Evolutionary conservation across 2,888 invertebrate genomes (phyloP), one percentile per base, ranked within the genome.

Genomic region (Noctua janthe): DNA sequence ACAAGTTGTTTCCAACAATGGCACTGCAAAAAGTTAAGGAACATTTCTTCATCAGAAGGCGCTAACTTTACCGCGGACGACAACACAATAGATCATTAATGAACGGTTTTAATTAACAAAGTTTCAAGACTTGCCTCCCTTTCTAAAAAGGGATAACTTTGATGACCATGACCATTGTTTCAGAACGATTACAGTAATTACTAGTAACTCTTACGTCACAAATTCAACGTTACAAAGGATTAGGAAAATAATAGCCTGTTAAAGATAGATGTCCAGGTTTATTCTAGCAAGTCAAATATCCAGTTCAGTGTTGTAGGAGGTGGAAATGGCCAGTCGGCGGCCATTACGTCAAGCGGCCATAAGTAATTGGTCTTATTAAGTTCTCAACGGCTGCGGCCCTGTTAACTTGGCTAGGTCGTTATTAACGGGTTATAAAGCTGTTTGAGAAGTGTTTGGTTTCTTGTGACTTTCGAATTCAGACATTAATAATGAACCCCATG

Each of bases 281-380:
- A 76, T 49, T 78, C n/a, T 29, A 76, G 76, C 70, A 86, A 83
- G 70, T 80, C 75, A 83, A 83, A 83, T 59, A 80, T 74, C 69
- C 71, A 75, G 67, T 59, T 59, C 29, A 13, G 39, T 70, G 69
- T 80, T 69, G 82, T 78, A 79, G 71, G 70, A 77, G 76, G 82
- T 54, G 70, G 64, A 71, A 83, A 78, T 72, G 71, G 77, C 73
- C 23, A 74, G 80, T 62, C 67, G 54, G 64, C 51, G n/a, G 74
- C 62, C 51, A 67, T 72, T 81, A 71, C 76, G 67, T 80, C 70
- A 43, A 39, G 70, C 71, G 76, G 76, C 59, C 64, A 80, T 86
- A 78, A 81, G 82, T 78, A 86, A 87, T 84, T 78, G 81, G 84
- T 71, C 62, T 74, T 77, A 81, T 86, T 83, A 86, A 86, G 75